Base-by-base conservation (phyloP, 2,888 invertebrate genomes). In the Xestia xanthographa region DNA sequence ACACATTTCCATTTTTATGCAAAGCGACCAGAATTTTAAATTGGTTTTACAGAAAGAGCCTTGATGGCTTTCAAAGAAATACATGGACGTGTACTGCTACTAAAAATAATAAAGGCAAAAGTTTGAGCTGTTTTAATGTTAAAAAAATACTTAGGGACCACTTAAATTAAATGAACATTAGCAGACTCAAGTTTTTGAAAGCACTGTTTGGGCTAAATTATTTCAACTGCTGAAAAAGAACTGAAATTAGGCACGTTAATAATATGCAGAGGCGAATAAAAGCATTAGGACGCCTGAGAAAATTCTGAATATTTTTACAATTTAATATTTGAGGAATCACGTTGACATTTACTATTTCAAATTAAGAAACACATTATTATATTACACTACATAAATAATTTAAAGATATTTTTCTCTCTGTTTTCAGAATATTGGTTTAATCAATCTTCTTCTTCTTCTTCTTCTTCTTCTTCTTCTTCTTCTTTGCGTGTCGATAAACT, bases 1-100 rank as follows among this genome's bases (percentile, higher is more conserved):
- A 48, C 65, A 58, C 48, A 84, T 80, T 84, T 84, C 69, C 81
- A 82, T 85, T 66, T 76, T 85, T 85, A 85, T 85, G 85, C 66
- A 72, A 80, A 82, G 58, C 45, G 60, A 41, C 17, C 17, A 50
- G 67, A 81, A 84, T 71, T 71, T 82, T 72, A 68, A 81, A 85
- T 66, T 38, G 50, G 62, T 67, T 82, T 41, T 45, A 66, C 43
- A 63, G 29, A 50, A 75, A 26, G 53, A 53, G 60, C 74, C 58
- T 72, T 68, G 67, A 80, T 63, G 53, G 38, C 34, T 68, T 84
- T 73, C 45, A 66, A 73, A 84, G 73, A 58, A 79, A 68, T 80
- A 56, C 63, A 29, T 60, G 66, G 34, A 58, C 56, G 34, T 67
- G 12, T 50, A 43, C 17, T 67, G 53, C n/a, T 79, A 20, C 34